Conservation (phyloP, 2,797 vertebrate species). For the Mycteria americana region DNA sequence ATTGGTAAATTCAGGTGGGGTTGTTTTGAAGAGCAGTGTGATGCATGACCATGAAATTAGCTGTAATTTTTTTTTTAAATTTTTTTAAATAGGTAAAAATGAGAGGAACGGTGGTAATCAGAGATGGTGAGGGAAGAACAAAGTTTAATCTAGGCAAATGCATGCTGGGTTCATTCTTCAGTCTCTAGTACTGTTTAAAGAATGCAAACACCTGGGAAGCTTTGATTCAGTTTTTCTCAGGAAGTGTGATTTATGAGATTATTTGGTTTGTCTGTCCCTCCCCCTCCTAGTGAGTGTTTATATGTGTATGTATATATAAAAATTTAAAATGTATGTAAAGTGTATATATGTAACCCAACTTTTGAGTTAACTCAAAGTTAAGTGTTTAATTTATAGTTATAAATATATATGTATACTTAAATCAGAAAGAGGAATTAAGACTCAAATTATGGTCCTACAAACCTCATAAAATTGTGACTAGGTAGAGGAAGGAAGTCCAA, state of each 20-base stretch:
- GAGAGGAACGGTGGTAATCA: not conserved
- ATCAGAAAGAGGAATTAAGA: not conserved
- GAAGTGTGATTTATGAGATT: not conserved
- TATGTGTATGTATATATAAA: not conserved
- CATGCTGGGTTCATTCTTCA: not conserved
- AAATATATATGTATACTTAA: not conserved
- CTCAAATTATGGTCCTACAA: not conserved
- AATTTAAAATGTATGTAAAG: not conserved
- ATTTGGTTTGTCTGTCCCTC: not conserved
- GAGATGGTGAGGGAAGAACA: not conserved
- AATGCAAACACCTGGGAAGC: not conserved
- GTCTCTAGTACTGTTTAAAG: not conserved
- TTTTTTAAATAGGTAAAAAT: not conserved
- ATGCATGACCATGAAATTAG: not conserved
- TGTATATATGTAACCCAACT: not conserved
- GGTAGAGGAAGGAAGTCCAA: not conserved
- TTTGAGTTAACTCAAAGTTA: not conserved
- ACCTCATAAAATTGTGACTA: not conserved
- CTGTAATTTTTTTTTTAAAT: not conserved
- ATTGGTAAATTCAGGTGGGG: not conserved
- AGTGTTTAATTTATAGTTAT: not conserved
- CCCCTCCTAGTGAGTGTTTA: not conserved
- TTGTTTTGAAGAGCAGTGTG: not conserved
- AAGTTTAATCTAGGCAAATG: not conserved
- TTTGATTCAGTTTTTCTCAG: not conserved